These are phyloP conservation scores for Notothenia rossii DNA, from an alignment of 2,113 vertebrate species.

Conservation along the genomic window DNA sequence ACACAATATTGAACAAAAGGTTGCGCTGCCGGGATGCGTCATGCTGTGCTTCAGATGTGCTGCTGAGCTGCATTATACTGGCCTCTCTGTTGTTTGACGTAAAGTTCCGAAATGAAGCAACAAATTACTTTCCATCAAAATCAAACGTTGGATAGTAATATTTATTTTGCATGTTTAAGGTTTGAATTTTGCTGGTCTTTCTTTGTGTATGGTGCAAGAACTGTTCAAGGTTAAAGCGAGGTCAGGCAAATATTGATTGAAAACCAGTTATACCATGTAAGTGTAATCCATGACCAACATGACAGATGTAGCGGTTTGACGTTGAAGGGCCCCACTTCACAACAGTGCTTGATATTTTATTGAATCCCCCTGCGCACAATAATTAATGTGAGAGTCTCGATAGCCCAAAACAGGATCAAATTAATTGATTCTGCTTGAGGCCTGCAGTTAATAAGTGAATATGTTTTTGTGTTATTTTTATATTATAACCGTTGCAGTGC, in stretches of 20 bases:
- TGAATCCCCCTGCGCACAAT: conserved; percentile 26
- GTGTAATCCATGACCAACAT: neutral
- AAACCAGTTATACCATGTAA: neutral
- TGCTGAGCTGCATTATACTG: conserved; percentile 46
- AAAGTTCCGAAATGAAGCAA: conserved; percentile 33
- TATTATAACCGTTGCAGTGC: conserved; percentile 36
- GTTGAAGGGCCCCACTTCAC: neutral
- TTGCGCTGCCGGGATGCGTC: conserved; percentile 53
- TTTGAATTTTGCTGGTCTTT: neutral
- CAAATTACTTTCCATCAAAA: conserved; percentile 15
- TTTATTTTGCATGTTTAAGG: neutral
- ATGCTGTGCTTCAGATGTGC: conserved; percentile 42
- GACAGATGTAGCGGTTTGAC: neutral
- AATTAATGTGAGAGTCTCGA: conserved; percentile 33
- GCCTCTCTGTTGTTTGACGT: conserved; percentile 23
- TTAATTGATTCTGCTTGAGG: conserved; percentile 68
- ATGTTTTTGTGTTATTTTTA: conserved; percentile 12
- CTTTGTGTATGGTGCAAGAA: neutral
- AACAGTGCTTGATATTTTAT: conserved; percentile 57
- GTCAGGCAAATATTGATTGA: neutral
- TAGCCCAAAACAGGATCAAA: conserved; percentile 51
- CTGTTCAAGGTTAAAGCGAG: neutral
- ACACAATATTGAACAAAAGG: conserved; percentile 59
- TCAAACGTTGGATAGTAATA: conserved; percentile 8
- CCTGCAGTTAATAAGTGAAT: conserved; percentile 43